phyloP scores from a whole-genome alignment of 2,888 invertebrate species.

The Hirtodrosophila histrioides region DNA sequence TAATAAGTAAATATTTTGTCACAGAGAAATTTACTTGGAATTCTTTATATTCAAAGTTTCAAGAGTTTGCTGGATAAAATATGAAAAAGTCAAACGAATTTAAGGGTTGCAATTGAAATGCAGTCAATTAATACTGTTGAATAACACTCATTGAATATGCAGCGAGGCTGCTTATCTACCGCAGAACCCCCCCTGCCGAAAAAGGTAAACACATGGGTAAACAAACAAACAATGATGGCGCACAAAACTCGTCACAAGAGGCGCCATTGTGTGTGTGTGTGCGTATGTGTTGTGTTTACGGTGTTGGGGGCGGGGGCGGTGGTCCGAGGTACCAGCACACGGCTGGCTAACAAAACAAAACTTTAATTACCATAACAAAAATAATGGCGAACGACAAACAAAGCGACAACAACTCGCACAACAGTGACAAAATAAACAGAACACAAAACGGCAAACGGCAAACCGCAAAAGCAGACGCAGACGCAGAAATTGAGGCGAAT shows the following conservation, averaged over 20 bases:
- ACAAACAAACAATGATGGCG: neutral
- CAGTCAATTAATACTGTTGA: conserved; percentile 5
- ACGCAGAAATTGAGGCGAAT: conserved; percentile 26
- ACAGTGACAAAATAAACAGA: conserved; percentile 66
- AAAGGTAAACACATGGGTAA: too few species aligned
- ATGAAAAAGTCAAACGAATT: too few species aligned
- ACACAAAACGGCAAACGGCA: conserved; percentile 4
- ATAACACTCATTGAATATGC: conserved; percentile 20
- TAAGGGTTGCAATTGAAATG: too few species aligned
- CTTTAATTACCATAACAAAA: conserved; percentile 59
- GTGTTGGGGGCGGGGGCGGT: too few species aligned
- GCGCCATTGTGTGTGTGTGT: conserved; percentile 14
- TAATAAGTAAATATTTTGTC: too few species aligned
- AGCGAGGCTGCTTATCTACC: neutral
- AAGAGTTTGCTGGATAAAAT: too few species aligned
- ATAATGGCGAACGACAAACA: conserved; percentile 54
- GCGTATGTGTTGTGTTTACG: conserved; percentile 2
- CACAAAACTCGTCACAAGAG: conserved; percentile 18
- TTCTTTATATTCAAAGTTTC: too few species aligned
- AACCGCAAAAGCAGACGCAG: too few species aligned
- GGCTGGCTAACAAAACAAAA: conserved; percentile 31
- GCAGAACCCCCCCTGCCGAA: too few species aligned
- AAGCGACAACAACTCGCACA: conserved; percentile 48
- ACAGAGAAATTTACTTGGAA: too few species aligned
- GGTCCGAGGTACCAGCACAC: too few species aligned